Evolutionary conservation across 1,140 invertebrate genomes (phyloP).

Genomic region (Rhopalosiphum maidis): DNA sequence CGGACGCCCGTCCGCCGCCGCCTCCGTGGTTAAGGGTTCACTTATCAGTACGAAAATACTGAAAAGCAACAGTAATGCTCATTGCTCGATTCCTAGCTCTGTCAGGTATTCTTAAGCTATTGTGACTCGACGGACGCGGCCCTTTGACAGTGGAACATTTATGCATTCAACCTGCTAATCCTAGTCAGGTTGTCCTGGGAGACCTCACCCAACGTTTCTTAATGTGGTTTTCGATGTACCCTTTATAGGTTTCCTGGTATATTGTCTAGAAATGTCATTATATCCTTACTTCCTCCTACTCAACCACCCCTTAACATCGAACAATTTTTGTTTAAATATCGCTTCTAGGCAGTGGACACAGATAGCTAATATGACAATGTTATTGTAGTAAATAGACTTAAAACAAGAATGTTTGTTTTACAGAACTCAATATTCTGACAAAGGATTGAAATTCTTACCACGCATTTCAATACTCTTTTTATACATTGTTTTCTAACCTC

Average conservation of each 20-base stretch:
- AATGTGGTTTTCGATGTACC: neutral
- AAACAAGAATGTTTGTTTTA: neutral
- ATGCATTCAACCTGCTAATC: neutral
- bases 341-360: neutral
- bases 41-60: slow-evolving; percentile 13
- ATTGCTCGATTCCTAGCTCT: neutral
- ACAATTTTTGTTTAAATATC: neutral
- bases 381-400: neutral
- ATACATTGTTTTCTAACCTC: neutral
- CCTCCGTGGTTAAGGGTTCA: neutral
- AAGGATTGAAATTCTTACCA: neutral
- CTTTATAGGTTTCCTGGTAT: neutral
- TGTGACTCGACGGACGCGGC: neutral
- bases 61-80: neutral
- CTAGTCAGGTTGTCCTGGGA: neutral
- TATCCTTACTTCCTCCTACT: neutral
- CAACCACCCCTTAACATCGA: neutral
- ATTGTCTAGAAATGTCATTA: neutral
- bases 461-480: neutral
- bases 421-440: neutral
- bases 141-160: neutral
- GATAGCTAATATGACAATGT: neutral
- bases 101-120: neutral
- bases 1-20: neutral
- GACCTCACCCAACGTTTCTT: neutral